Conservation (phyloP, 2,797 vertebrate species). For the Darevskia nairensis region DNA sequence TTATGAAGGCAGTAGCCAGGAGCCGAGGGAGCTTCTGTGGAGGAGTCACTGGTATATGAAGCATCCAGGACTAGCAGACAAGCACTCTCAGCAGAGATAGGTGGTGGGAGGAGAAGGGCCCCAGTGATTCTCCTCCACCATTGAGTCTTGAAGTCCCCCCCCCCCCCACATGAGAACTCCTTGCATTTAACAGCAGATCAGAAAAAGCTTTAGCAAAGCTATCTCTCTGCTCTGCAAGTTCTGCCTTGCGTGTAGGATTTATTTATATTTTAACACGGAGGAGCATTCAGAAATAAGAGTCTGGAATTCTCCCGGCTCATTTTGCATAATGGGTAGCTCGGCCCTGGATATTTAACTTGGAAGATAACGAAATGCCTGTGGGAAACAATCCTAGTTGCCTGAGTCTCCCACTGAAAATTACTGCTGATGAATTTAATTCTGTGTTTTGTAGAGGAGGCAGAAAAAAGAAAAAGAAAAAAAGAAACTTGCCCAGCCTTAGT, state of each 20-base stretch:
- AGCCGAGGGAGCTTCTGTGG: too few species aligned
- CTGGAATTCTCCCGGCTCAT: background rate
- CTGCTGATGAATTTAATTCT: background rate
- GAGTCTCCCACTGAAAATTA: background rate
- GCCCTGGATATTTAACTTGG: too few species aligned
- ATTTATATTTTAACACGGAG: background rate
- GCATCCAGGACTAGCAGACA: too few species aligned
- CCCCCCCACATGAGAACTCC: background rate
- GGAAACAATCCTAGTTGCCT: background rate
- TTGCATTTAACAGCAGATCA: background rate
- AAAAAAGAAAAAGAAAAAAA: fast-evolving
- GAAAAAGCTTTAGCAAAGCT: background rate
- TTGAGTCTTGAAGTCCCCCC: background rate
- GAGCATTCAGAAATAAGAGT: background rate
- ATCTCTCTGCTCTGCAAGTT: background rate
- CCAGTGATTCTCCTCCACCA: background rate
- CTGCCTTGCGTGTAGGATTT: background rate
- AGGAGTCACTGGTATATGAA: too few species aligned
- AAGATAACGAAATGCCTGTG: background rate
- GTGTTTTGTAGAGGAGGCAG: background rate
- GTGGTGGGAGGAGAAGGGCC: background rate
- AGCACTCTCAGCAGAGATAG: background rate
- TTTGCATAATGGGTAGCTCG: background rate
- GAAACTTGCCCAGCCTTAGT: background rate
- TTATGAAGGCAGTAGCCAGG: too few species aligned